Evolutionary conservation across 2,113 vertebrate species (phyloP).

Genomic region (Gulo gulo): DNA sequence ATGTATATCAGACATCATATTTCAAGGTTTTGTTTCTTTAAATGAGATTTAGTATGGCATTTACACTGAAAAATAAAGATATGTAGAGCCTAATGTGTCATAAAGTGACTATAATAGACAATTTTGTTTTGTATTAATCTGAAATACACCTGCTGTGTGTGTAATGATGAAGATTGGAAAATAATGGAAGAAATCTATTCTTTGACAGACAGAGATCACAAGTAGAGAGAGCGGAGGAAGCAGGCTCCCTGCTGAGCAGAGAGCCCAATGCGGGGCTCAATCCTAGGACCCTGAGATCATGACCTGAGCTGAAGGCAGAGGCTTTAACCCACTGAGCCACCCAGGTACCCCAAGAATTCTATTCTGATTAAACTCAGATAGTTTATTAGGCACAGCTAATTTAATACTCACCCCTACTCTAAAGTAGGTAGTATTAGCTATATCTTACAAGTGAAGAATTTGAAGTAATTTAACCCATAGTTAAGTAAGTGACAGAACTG

Average conservation of each 20-base stretch:
- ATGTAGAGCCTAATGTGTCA: background rate
- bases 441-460: background rate
- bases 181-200: background rate
- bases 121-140: background rate
- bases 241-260: no score
- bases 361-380: background rate
- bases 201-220: background rate
- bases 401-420: background rate
- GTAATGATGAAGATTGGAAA: background rate
- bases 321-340: no score
- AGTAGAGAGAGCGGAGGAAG: no score
- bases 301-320: no score
- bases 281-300: no score
- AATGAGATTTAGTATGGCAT: background rate
- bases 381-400: background rate
- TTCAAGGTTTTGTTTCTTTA: background rate
- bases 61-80: conserved; percentile 7
- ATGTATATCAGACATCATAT: background rate
- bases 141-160: background rate
- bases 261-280: no score
- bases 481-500: background rate
- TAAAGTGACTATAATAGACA: background rate
- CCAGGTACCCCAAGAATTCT: background rate
- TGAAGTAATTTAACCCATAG: background rate
- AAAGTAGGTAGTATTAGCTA: background rate